Evolutionary conservation across 2,888 invertebrate species (phyloP), one percentile per base, ranked within the genome.

Genomic region (Apotomis capreana): DNA sequence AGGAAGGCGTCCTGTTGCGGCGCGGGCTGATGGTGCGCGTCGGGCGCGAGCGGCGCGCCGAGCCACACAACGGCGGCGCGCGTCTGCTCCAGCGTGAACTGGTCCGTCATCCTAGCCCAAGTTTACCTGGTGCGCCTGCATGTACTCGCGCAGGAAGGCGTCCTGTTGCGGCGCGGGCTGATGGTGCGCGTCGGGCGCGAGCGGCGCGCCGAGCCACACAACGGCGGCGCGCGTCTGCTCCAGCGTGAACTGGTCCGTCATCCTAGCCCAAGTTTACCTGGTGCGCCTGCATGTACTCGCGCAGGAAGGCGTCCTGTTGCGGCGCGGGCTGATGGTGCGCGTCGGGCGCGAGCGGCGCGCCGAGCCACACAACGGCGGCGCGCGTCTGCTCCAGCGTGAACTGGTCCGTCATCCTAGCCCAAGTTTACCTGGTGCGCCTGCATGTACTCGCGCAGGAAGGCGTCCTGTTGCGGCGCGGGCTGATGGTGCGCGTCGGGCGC

Each of bases 371-470:
- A 78, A 87, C 87, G 52, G 92, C 92, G 26, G 82, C 89, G 68
- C 77, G 94, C 89, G 78, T 95, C 95, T 63, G 97, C 95, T 96
- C 96, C 79, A 98, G 93, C 84, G 96, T 96, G 81, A 26, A 26
- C 26, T 26, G 26, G 26, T 26, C 26, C 26, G 26, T 26, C 40
- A n/a, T 26, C 26, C 3, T 37, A 57, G 5, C 5, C 8, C 44
- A 49, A 2, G 5, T 60, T 84, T 84, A 97, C 98, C 94, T 96
- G 96, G 83, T 97, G 96, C 60, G 96, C 97, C 78, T 95, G 95
- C 83, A 98, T 95, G 91, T 97, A 98, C 91, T 98, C 98, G 78
- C 96, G 95, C 70, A 98, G 94, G 91, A 97, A 98, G 78, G 96
- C 95, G 58, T 95, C 94, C 88, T 97, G 97, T 84, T 97, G 97